A percentile compares a stretch with the other conserved stretches of the same genome.
Conservation (phyloP, 1,140 invertebrate genomes). For the Drosophila parabipectinata region DNA sequence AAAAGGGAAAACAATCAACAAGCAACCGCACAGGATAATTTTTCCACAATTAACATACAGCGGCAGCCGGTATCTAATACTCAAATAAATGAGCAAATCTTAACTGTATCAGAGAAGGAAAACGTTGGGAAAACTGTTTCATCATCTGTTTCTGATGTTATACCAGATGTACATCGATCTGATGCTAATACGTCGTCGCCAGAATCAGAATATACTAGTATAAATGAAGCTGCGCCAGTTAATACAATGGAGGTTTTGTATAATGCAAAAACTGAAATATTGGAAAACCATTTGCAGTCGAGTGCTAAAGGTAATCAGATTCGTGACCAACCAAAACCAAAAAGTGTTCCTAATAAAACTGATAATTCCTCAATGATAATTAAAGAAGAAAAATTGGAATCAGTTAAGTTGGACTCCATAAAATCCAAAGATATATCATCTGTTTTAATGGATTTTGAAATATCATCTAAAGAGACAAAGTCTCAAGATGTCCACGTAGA, state of each 20-base stretch:
- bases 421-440: background rate
- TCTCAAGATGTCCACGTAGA: background rate
- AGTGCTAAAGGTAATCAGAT: background rate
- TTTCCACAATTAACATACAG: background rate
- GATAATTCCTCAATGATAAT: conserved; percentile 32
- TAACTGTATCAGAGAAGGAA: background rate
- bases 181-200: background rate
- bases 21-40: background rate
- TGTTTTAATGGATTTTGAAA: background rate
- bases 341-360: conserved; percentile 46
- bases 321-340: background rate
- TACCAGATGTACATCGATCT: background rate
- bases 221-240: background rate
- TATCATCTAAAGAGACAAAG: background rate
- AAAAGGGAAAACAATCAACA: background rate
- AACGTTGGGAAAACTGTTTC: background rate
- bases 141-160: background rate
- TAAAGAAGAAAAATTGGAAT: conserved; percentile 15
- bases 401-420: background rate
- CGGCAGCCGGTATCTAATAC: background rate
- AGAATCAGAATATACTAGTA: background rate
- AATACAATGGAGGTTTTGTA: background rate
- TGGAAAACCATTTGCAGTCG: background rate
- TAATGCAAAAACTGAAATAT: background rate
- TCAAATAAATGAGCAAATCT: background rate